Evolutionary conservation across 2,113 vertebrate genomes (phyloP).

Genomic region (Phrynosoma blainvillii): DNA sequence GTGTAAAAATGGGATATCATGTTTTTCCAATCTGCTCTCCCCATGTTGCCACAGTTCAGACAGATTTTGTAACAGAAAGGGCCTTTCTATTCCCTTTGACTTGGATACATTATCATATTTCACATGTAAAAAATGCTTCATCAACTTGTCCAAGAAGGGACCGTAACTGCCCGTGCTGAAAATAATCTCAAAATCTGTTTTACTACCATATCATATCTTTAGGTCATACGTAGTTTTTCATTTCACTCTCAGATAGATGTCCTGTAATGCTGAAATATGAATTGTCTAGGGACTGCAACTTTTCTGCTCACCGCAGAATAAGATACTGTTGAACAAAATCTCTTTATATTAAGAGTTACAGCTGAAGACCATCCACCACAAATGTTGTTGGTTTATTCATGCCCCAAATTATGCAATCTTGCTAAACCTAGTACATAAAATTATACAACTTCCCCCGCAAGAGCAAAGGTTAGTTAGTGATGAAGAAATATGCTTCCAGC

Average conservation of each 20-base stretch:
- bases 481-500: constrained; percentile 56
- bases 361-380: not conserved
- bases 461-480: constrained; percentile 59
- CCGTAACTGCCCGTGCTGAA: not conserved
- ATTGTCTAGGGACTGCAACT: not conserved
- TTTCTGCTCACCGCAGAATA: not conserved
- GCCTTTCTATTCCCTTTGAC: constrained; percentile 6
- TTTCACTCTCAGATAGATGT: not conserved
- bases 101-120: not conserved
- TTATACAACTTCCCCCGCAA: constrained; percentile 57
- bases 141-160: constrained; percentile 1
- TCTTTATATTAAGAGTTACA: not conserved
- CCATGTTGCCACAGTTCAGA: constrained; percentile 4
- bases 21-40: constrained; percentile 14
- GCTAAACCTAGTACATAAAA: constrained; percentile 32
- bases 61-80: not conserved
- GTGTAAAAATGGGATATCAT: constrained; percentile 39
- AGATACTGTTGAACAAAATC: not conserved
- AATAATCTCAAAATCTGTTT: not conserved
- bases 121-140: not conserved
- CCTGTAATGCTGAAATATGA: constrained; percentile 13
- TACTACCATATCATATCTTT: constrained; percentile 1
- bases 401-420: constrained; percentile 60
- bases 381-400: constrained; percentile 52
- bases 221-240: not conserved